A percentile compares a stretch with the other conserved stretches of the same genome.
These are phyloP conservation scores for Machimus atricapillus DNA, from an alignment of 2,888 invertebrate genomes.

Conservation along the genomic window DNA sequence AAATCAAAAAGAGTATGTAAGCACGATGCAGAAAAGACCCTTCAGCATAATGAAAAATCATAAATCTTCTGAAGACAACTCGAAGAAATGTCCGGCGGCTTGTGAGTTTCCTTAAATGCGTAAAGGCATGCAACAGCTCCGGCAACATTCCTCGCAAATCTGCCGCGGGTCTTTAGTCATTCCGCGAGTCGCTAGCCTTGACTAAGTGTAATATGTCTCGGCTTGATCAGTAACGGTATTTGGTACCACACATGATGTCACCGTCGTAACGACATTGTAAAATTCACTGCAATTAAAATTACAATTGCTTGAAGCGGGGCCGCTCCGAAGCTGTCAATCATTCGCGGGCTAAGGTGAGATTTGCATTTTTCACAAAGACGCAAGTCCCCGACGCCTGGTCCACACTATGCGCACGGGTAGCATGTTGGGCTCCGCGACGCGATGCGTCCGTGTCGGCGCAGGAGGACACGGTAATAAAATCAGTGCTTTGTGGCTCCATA, in stretches of 20 bases:
- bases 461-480: constrained; percentile 42
- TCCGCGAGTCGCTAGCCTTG: constrained; percentile 6
- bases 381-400: neutral
- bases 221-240: constrained; percentile 1
- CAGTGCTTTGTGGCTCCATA: constrained; percentile 44
- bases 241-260: constrained; percentile 35
- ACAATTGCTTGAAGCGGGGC: neutral
- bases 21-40: neutral
- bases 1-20: neutral
- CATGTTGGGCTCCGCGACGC: neutral
- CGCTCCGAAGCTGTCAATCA: constrained; percentile 19
- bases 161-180: neutral
- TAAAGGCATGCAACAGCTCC: neutral
- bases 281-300: constrained; percentile 31
- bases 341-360: constrained; percentile 28
- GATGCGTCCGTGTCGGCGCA: neutral
- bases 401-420: neutral
- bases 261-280: constrained; percentile 19
- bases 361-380: constrained; percentile 22
- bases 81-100: neutral
- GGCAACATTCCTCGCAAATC: neutral
- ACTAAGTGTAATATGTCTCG: neutral
- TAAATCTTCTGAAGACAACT: neutral
- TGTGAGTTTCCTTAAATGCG: neutral
- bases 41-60: neutral